Base-by-base conservation (phyloP, 1,140 invertebrate species). In the Trichogramma pretiosum region DNA sequence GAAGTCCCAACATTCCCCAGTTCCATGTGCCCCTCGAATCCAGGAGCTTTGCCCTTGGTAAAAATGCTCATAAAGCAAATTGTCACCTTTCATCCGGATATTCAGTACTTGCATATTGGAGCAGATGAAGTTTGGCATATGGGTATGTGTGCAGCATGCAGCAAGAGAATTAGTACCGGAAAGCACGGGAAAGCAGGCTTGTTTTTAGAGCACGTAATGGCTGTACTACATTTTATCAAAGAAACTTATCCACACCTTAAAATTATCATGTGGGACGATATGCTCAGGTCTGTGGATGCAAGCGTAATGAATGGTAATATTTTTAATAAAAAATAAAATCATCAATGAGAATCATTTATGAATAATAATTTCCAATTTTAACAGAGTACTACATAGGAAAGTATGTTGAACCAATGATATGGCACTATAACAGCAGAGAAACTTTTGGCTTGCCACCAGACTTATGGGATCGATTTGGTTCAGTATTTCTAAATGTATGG, bases 211-310 rank as follows among this genome's bases (percentile, higher is more conserved):
- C 87, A 92, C 55, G 74, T 93, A 9, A 64, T 74, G 18, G 70
- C 72, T 10, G 71, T 87, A 17, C 77, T 77, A 1, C 72, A 75
- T 37, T 77, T 79, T 46, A 74, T 89, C 13, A 77, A 77, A 41
- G 70, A 75, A 14, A 74, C 76, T 3, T 82, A 78, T 66, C 77
- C 82, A 0, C 69, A 74, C 3, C 70, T 89, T 16, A 80, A 76
- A 24, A 77, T 87, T 9, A 80, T 98, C 8, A 85, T 97, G 55
- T 97, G 94, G 94, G 92, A 97, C 61, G 94, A 98, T 64, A 95
- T 97, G 89, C 61, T 96, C 26, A 73, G 89, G 19, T 76, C 81
- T 28, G 80, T 91, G 55, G 77, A 79, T n/a, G 66, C 78, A 52
- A 72, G 76, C 44, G 70, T 76, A 57, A 76, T 87, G 64, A 70